Percentiles rank a stretch among this genome's conserved stretches.
Conservation (phyloP, 2,797 vertebrate genomes). For the Microtus agrestis region DNA sequence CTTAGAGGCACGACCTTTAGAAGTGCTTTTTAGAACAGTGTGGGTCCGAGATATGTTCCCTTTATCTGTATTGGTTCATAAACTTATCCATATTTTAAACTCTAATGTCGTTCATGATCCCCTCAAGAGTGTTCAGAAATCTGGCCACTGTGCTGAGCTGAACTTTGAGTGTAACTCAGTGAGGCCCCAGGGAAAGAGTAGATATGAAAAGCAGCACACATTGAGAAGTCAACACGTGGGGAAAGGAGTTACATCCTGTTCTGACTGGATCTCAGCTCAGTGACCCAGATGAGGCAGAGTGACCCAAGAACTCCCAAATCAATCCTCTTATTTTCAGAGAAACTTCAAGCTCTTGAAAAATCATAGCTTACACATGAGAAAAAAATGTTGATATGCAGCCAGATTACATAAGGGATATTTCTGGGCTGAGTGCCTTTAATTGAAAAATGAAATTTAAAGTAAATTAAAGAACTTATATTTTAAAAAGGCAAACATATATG, state of each 20-base stretch:
- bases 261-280: conserved; percentile 59
- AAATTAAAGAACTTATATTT: not conserved
- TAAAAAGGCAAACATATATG: not conserved
- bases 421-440: not conserved
- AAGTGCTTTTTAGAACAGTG: not conserved
- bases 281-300: conserved; percentile 70
- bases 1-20: not conserved
- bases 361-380: not conserved
- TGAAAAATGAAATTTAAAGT: conserved; percentile 37
- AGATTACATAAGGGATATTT: not conserved
- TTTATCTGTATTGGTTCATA: conserved; percentile 37
- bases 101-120: conserved; percentile 49
- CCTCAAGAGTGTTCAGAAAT: conserved; percentile 67
- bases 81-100: conserved; percentile 57
- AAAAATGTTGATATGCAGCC: conserved; percentile 35
- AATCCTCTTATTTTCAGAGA: conserved; percentile 37
- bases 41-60: conserved; percentile 1
- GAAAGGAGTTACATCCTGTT: conserved; percentile 65
- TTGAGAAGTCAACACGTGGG: conserved; percentile 57
- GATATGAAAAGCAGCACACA: conserved; percentile 72
- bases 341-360: conserved; percentile 33
- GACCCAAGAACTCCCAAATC: conserved; percentile 53
- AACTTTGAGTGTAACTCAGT: conserved; percentile 65
- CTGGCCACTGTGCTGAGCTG: conserved; percentile 56
- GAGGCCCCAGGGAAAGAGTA: conserved; percentile 51